Evolutionary conservation across 1,140 invertebrate species (phyloP).

Genomic region (Lysiphlebus fabarum): DNA sequence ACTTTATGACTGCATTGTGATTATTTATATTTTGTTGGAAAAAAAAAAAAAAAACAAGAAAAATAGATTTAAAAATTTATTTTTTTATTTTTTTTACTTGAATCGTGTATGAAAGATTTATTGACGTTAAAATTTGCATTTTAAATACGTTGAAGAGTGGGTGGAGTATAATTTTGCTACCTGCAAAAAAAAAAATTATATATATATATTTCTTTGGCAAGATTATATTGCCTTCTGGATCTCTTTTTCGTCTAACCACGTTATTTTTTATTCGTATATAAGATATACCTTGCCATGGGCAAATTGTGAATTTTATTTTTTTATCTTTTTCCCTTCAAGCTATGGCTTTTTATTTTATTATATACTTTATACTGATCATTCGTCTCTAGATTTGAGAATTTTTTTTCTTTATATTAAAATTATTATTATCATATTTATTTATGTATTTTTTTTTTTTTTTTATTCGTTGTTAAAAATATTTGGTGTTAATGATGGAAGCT

Average conservation of each 20-base stretch:
- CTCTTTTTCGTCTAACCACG: slow-evolving; percentile 23
- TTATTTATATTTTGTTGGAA: too few relatives aligned
- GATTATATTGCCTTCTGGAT: slow-evolving; percentile 29
- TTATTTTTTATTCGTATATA: slow-evolving; percentile 17
- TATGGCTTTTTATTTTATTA: too few relatives aligned
- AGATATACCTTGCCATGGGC: too few relatives aligned
- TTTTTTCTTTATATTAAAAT: too few relatives aligned
- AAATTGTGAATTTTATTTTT: not conserved
- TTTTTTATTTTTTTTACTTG: slow-evolving; percentile 14
- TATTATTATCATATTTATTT: too few relatives aligned
- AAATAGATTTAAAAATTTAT: slow-evolving; percentile 18
- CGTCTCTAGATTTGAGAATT: too few relatives aligned
- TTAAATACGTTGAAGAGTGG: slow-evolving; percentile 43
- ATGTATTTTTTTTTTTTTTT: too few relatives aligned
- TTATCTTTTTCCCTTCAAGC: not conserved
- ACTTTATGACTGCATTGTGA: too few relatives aligned
- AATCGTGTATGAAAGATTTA: slow-evolving; percentile 43
- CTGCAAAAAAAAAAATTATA: slow-evolving; percentile 34
- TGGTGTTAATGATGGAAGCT: too few relatives aligned
- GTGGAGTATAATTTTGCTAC: slow-evolving; percentile 34
- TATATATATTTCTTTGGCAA: slow-evolving; percentile 13
- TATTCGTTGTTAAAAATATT: too few relatives aligned
- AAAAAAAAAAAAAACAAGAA: not conserved
- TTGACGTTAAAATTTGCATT: slow-evolving; percentile 46
- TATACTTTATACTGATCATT: slow-evolving; percentile 1